These are phyloP conservation scores for Rhinolophus ferrumequinum DNA, from an alignment of 2,113 vertebrate genomes.

Conservation along the genomic window DNA sequence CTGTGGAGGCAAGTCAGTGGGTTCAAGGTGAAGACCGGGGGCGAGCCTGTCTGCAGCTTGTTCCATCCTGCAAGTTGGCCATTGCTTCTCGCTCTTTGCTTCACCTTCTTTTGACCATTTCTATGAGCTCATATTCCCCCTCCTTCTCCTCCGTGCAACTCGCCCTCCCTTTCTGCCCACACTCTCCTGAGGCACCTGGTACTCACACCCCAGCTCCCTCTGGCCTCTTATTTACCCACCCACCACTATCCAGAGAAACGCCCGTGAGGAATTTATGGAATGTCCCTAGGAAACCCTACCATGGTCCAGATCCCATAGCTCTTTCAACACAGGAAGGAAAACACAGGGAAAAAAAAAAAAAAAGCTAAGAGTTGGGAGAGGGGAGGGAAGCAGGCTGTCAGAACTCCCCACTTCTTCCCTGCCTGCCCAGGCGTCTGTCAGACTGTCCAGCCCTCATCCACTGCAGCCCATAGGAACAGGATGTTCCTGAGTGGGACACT, in stretches of 20 bases:
- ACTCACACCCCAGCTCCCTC: neutral
- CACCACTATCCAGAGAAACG: conserved; percentile 37
- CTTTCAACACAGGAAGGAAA: conserved; percentile 78
- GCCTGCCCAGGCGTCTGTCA: conserved; percentile 47
- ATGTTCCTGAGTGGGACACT: neutral
- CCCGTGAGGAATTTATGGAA: conserved; percentile 73
- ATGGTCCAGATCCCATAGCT: conserved; percentile 46
- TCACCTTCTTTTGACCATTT: neutral
- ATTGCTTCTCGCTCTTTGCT: neutral
- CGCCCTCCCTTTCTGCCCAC: conserved; percentile 41
- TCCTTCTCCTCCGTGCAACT: neutral
- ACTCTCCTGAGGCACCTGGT: conserved; percentile 16
- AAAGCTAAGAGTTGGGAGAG: conserved; percentile 57
- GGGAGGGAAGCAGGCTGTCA: conserved; percentile 57
- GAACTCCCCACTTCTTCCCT: conserved; percentile 54
- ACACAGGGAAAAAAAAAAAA: conserved; percentile 10
- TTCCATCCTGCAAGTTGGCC: neutral
- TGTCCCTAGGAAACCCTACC: conserved; percentile 76
- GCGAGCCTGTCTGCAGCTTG: neutral
- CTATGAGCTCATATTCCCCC: conserved; percentile 56
- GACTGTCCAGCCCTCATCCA: neutral
- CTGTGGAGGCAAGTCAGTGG: neutral
- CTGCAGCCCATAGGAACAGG: neutral
- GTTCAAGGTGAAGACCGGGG: conserved; percentile 39
- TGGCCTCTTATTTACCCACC: neutral